Conservation (phyloP, 2,888 invertebrate genomes). For the Griposia aprilina region DNA sequence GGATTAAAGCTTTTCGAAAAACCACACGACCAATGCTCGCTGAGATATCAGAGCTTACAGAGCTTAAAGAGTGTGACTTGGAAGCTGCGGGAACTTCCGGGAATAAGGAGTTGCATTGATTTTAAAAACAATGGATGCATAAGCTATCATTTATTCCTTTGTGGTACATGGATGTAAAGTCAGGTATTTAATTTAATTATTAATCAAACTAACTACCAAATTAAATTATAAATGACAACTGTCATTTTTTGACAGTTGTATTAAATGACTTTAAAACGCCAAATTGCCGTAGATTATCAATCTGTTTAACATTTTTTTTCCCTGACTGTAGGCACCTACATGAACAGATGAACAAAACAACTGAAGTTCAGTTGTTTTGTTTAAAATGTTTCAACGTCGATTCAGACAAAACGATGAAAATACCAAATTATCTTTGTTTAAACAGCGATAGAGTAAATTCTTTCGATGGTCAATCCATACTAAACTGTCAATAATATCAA, state of each 20-base stretch:
- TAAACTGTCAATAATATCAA: neutral
- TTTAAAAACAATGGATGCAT: neutral
- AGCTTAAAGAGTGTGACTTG: neutral
- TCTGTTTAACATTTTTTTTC: neutral
- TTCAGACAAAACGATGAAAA: neutral
- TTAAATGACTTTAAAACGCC: neutral
- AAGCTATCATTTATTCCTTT: neutral
- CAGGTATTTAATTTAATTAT: neutral
- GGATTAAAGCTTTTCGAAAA: neutral
- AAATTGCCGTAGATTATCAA: neutral
- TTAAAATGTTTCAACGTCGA: neutral
- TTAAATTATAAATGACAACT: neutral
- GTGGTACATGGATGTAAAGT: neutral
- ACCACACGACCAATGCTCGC: neutral
- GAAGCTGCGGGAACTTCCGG: slow-evolving; percentile 7
- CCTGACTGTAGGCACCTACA: neutral
- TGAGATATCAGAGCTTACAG: slow-evolving; percentile 2
- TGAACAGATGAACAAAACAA: too few relatives aligned
- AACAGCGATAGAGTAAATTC: neutral
- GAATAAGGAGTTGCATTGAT: neutral
- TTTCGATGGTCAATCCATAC: neutral
- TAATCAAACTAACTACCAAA: neutral
- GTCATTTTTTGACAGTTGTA: neutral
- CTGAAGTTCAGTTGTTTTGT: neutral
- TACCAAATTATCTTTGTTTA: neutral